Evolutionary conservation across 35 echinoderm and acorn worm genomes (phyloP).

Genomic region (Holothuria glaberrima): DNA sequence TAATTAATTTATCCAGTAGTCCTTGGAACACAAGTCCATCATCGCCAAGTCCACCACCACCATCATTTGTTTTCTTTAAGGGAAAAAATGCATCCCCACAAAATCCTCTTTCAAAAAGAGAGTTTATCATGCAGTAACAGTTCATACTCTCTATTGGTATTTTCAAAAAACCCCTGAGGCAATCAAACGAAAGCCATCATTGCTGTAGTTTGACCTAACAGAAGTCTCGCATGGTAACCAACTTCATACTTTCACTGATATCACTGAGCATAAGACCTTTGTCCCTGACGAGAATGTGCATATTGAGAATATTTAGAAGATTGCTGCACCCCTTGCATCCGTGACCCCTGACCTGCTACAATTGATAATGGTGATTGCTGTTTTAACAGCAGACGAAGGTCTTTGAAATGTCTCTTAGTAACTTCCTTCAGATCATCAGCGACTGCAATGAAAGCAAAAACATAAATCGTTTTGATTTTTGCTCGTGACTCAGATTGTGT

Average conservation of each 20-base stretch:
- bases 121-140: too few relatives aligned
- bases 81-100: too few relatives aligned
- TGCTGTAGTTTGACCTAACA: not conserved
- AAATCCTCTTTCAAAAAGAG: too few relatives aligned
- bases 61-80: too few relatives aligned
- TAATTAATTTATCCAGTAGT: too few relatives aligned
- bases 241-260: slow-evolving; percentile 7
- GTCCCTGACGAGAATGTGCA: not conserved
- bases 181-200: too few relatives aligned
- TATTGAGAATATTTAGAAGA: not conserved
- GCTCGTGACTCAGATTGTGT: too few relatives aligned
- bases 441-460: slow-evolving; percentile 43
- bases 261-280: slow-evolving; percentile 30
- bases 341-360: slow-evolving; percentile 1
- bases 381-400: slow-evolving; percentile 51
- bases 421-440: slow-evolving; percentile 89
- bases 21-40: too few relatives aligned
- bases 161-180: not conserved
- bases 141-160: not conserved
- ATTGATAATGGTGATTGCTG: not conserved
- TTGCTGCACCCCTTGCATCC: not conserved
- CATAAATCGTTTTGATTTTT: too few relatives aligned
- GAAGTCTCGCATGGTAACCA: too few relatives aligned
- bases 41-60: too few relatives aligned
- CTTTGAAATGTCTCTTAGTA: slow-evolving; percentile 76